Percentiles rank a stretch among this genome's conserved stretches.
Evolutionary conservation across 2,888 invertebrate species (phyloP).

Genomic region (Rhyacophila evoluta): DNA sequence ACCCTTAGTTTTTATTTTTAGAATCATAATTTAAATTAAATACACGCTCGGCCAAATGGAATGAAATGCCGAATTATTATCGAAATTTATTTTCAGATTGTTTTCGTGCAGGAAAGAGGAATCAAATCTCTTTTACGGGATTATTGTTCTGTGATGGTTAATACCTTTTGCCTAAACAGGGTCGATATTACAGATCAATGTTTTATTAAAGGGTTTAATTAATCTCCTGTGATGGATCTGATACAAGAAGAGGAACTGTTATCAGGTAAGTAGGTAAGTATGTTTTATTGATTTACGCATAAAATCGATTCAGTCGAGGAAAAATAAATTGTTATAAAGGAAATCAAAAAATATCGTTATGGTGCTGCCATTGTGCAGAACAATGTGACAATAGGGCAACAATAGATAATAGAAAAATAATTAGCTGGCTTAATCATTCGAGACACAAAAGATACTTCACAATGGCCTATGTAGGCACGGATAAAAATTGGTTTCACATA

Average conservation of each 20-base stretch:
- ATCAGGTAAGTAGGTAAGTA: no score
- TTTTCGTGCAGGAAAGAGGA: no score
- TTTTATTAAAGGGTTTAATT: background rate
- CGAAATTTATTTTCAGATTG: no score
- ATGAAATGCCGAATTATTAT: no score
- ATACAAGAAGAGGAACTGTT: no score
- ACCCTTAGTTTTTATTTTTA: no score
- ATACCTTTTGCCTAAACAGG: no score
- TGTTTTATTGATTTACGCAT: background rate
- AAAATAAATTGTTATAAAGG: background rate
- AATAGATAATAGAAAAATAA: constrained; percentile 24
- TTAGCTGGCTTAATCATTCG: constrained; percentile 19
- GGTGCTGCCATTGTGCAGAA: background rate
- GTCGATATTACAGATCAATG: background rate
- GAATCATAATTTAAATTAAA: no score
- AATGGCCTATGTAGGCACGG: constrained; percentile 5
- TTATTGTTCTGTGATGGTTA: no score
- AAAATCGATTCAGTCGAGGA: background rate
- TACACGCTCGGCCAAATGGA: no score
- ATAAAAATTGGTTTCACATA: constrained; percentile 4
- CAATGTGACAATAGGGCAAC: constrained; percentile 5
- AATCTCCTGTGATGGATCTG: no score
- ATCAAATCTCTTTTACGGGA: no score
- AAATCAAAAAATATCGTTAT: background rate
- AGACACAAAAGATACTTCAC: constrained; percentile 16